phyloP scores from a whole-genome alignment of 2,888 invertebrate genomes.

The Reticulitermes lucifugus region DNA sequence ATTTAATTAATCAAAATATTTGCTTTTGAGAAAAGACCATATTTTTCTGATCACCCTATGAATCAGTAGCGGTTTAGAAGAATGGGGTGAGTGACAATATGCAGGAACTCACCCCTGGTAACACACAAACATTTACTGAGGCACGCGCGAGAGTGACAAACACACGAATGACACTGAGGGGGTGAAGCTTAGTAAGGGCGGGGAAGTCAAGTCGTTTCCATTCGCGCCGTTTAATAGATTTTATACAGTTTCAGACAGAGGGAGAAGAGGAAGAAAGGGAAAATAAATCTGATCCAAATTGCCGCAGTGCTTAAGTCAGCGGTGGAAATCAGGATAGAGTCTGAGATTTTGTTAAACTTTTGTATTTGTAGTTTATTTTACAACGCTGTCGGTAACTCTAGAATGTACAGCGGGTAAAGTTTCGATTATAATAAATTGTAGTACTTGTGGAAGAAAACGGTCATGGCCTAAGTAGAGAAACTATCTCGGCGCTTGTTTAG shows the following conservation, averaged over 20 bases:
- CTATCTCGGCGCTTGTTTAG: no score
- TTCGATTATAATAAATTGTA: no score
- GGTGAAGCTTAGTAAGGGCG: background rate
- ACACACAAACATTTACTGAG: slow-evolving; percentile 13
- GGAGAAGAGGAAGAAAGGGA: background rate
- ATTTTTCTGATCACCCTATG: background rate
- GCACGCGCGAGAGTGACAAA: slow-evolving; percentile 19
- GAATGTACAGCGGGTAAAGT: no score
- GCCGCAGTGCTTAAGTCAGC: background rate
- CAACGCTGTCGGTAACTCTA: no score
- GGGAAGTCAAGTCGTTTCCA: slow-evolving; percentile 23
- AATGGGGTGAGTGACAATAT: slow-evolving; percentile 13
- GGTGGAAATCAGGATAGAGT: background rate
- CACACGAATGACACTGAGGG: background rate
- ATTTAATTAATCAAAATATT: no score
- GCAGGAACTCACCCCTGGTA: slow-evolving; percentile 11
- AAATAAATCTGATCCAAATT: slow-evolving; percentile 16
- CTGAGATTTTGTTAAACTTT: background rate
- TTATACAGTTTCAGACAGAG: slow-evolving; percentile 9
- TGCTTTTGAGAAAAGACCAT: background rate
- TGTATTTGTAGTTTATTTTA: no score
- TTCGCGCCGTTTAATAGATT: slow-evolving; percentile 23
- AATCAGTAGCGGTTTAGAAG: slow-evolving; percentile 1
- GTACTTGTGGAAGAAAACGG: no score
- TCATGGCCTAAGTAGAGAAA: no score